Base-by-base conservation (phyloP, 2,113 vertebrate genomes). In the Nothoprocta perdicaria region DNA sequence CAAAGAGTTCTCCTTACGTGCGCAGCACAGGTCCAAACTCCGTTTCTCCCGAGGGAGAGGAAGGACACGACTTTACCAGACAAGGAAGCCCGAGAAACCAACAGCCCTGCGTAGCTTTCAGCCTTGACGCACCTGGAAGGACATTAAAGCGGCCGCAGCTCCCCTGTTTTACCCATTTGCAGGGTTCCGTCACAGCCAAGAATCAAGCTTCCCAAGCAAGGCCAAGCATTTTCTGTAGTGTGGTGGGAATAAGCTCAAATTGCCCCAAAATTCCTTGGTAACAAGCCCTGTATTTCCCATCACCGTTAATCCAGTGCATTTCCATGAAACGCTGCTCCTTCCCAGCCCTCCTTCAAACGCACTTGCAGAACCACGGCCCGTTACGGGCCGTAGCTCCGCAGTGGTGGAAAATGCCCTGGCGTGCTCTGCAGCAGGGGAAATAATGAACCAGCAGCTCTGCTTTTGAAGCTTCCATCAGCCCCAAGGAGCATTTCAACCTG, bases 201-300 rank as follows among this genome's bases (percentile, higher is more conserved):
- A 27, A 53, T 5, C 1, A 3, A 74, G 65, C 86, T 55, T 24
- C 5, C 6, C 31, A 19, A 86, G 91, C 41, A 19, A 79, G 73
- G 81, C 77, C 77, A 29, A 71, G 80, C 31, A 2, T 67, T 57
- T 81, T 66, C 84, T 33, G 52, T 75, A 77, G 84, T 84, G 79
- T 31, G 57, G 84, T 57, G 60, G 88, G 91, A 91, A 86, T 48
- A 14, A 27, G 65, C 86, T 89, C 94, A 91, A 95, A 93, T 82
- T 78, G 43, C 82, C 82, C 82, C 88, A 68, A 80, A 78, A 81
- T 89, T 74, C 92, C 86, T 78, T 89, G 92, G 92, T 92, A 45
- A 53, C 14, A 1, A 57, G 38, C 75, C 74, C 65, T 6, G 24
- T 61, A 3, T 66, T 84, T 65, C 65, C 16, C 1, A 3, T 86